Conservation (phyloP, 2,888 invertebrate species). For the Pterobdella sp. region DNA sequence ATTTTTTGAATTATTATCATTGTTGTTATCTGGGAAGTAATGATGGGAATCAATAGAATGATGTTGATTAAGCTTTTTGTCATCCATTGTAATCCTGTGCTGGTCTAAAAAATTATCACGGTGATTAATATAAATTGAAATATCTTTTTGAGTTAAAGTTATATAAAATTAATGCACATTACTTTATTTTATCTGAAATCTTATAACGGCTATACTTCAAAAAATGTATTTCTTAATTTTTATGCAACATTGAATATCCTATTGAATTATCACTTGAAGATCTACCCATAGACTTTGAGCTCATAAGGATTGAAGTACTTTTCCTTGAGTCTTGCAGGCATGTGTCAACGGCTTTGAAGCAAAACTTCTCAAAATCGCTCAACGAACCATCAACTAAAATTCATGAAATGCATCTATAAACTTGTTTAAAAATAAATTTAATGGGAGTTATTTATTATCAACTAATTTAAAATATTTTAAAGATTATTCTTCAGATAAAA, state of each 20-base stretch:
- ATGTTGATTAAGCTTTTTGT: background rate
- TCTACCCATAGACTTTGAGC: background rate
- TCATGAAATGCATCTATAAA: background rate
- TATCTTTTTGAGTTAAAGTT: too few species aligned
- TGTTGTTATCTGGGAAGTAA: background rate
- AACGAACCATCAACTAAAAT: background rate
- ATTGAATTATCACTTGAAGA: background rate
- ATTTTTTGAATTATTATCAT: background rate
- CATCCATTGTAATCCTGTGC: too few species aligned
- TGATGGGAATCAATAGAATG: background rate
- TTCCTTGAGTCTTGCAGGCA: constrained; percentile 8
- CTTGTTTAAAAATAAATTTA: background rate
- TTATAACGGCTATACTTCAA: too few species aligned
- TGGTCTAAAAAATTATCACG: too few species aligned
- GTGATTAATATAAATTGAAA: too few species aligned
- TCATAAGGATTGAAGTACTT: background rate
- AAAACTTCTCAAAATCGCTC: constrained; percentile 22
- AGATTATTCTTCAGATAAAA: too few species aligned
- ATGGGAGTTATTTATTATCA: background rate
- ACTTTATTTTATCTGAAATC: too few species aligned
- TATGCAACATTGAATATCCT: too few species aligned
- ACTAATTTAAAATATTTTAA: background rate
- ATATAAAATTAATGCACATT: too few species aligned
- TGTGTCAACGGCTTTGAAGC: constrained; percentile 23
- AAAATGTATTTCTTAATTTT: too few species aligned